Evolutionary conservation across 1,140 invertebrate species (phyloP).

Genomic region (Wasmannia auropunctata): DNA sequence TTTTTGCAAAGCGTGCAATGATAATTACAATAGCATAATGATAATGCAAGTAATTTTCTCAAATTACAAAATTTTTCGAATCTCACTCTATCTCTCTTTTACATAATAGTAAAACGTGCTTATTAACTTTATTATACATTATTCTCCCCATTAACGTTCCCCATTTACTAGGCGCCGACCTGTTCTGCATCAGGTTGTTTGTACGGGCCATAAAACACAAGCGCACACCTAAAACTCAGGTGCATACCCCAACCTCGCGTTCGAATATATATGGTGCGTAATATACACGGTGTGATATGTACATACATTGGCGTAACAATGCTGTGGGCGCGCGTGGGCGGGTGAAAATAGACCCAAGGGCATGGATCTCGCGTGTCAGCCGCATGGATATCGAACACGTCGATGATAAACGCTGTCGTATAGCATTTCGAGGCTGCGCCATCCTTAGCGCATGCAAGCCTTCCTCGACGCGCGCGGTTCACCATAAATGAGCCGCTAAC

Average conservation of each 20-base stretch:
- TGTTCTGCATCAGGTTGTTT: constrained; percentile 32
- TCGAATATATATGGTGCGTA: constrained; percentile 13
- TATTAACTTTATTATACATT: constrained; percentile 20
- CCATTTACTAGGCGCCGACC: constrained; percentile 14
- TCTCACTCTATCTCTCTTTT: not conserved
- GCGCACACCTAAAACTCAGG: constrained; percentile 32
- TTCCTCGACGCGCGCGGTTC: not conserved
- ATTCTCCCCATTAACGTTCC: constrained; percentile 3
- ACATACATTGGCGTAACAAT: constrained; percentile 2
- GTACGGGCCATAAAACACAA: constrained; percentile 22
- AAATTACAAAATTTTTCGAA: not conserved
- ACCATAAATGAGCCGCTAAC: constrained; percentile 35
- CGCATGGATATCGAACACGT: constrained; percentile 9
- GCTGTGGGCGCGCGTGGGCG: not conserved
- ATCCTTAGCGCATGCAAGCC: not conserved
- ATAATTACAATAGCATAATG: not conserved
- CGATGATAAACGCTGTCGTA: constrained; percentile 52
- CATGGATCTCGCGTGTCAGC: constrained; percentile 37
- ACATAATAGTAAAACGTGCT: not conserved
- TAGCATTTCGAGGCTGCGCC: not conserved
- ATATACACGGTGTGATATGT: not conserved
- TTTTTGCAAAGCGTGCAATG: not conserved
- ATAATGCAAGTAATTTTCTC: not conserved
- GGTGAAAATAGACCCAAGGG: constrained; percentile 52
- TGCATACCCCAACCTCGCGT: not conserved